Conservation (phyloP, 2,113 vertebrate species). For the Phainopepla nitens region DNA sequence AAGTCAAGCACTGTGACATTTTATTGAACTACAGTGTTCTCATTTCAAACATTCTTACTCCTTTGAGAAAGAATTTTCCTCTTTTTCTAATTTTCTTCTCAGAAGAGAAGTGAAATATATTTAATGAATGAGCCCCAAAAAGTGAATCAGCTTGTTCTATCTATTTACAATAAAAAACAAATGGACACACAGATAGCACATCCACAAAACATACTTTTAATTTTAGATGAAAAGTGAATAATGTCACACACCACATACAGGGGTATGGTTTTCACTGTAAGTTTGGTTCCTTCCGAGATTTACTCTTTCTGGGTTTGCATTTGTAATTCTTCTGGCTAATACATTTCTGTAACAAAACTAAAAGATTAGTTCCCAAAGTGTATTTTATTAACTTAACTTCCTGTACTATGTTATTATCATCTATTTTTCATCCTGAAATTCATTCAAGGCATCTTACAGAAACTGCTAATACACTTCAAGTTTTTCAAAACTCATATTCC, state of each 20-base stretch:
- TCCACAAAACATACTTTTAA: not conserved
- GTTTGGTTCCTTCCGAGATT: not conserved
- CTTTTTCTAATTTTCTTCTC: not conserved
- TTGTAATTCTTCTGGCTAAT: not conserved
- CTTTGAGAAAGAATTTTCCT: not conserved
- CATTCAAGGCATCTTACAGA: not conserved
- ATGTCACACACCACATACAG: not conserved
- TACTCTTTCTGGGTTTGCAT: not conserved
- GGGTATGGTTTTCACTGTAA: not conserved
- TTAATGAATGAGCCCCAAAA: not conserved
- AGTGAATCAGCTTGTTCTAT: not conserved
- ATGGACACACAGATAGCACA: not conserved
- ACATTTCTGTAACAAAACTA: not conserved
- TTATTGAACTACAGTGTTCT: not conserved
- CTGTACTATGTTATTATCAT: not conserved
- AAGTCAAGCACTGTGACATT: not conserved
- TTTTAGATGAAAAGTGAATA: not conserved
- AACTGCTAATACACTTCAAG: not conserved
- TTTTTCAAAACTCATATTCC: not conserved
- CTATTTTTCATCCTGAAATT: not conserved
- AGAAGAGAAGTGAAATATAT: not conserved
- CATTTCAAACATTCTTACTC: not conserved
- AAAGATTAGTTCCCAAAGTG: not conserved
- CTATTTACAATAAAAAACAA: not conserved
- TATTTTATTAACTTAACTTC: not conserved